Percentiles rank a stretch among this genome's conserved stretches.
phyloP scores from a whole-genome alignment of 2,113 vertebrate genomes.

The Nibea albiflora region DNA sequence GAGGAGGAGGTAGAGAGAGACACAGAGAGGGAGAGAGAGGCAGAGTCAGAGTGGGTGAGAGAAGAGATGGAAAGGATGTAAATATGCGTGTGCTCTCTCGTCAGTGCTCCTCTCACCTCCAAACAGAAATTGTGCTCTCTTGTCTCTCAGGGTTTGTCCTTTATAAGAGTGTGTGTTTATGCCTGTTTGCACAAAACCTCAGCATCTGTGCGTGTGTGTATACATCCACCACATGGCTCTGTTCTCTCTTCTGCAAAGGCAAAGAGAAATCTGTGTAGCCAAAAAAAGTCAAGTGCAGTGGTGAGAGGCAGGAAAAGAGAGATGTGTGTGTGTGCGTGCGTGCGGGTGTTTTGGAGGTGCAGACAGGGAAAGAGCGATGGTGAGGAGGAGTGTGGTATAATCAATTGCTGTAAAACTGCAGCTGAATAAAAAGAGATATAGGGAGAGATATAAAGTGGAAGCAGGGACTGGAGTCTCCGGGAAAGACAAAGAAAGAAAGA shows the following conservation, averaged over 20 bases:
- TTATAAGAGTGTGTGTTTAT: constrained; percentile 22
- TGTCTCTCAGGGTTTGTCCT: constrained; percentile 66
- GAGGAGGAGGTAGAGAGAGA: constrained; percentile 16
- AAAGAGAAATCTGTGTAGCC: constrained; percentile 16
- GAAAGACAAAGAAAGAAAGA: constrained; percentile 1
- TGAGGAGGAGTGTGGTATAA: constrained; percentile 58
- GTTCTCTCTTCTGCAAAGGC: constrained; percentile 42
- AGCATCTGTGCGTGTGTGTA: background rate
- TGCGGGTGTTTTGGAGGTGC: constrained; percentile 4
- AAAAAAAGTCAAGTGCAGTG: constrained; percentile 54
- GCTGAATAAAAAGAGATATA: constrained; percentile 66
- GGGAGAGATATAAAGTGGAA: constrained; percentile 47
- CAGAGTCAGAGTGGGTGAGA: constrained; percentile 50
- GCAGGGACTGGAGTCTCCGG: constrained; percentile 16
- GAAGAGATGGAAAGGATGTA: constrained; percentile 65
- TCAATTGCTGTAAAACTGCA: constrained; percentile 75
- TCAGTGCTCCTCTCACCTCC: constrained; percentile 53
- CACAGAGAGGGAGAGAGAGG: constrained; percentile 35
- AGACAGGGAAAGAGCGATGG: constrained; percentile 38
- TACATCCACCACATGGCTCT: constrained; percentile 46
- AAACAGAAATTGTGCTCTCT: constrained; percentile 40
- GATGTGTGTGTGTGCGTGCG: constrained; percentile 12
- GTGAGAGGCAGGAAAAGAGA: constrained; percentile 18
- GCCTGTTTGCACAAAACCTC: constrained; percentile 28
- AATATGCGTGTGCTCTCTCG: constrained; percentile 51